These are phyloP conservation scores for Rhynchophorus ferrugineus DNA, from an alignment of 1,140 invertebrate genomes.

Conservation along the genomic window DNA sequence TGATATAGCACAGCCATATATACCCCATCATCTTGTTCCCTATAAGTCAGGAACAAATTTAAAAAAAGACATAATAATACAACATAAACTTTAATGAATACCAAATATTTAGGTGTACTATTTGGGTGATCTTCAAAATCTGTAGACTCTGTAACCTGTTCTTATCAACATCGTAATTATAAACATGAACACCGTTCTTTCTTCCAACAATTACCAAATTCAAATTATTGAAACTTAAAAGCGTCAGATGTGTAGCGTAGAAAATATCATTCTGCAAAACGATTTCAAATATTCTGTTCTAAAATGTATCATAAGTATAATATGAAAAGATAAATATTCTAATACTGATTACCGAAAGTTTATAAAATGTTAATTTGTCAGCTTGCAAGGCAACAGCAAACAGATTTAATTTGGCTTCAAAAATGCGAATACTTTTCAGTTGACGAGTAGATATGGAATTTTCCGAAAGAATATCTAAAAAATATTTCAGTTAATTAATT, in stretches of 20 bases:
- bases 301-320: background rate
- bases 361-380: background rate
- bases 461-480: constrained; percentile 17
- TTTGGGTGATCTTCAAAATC: constrained; percentile 27
- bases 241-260: constrained; percentile 2
- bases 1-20: background rate
- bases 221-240: background rate
- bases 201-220: background rate
- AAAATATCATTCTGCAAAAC: background rate
- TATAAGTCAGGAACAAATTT: too few species aligned
- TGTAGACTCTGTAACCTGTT: constrained; percentile 32
- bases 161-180: constrained; percentile 28
- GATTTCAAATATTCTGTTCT: background rate
- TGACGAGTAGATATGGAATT: constrained; percentile 11
- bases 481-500: too few species aligned
- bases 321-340: background rate
- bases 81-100: too few species aligned
- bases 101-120: constrained; percentile 34
- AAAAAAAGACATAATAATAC: too few species aligned
- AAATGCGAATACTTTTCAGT: constrained; percentile 22
- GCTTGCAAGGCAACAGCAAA: constrained; percentile 20
- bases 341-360: too few species aligned
- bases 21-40: background rate
- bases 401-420: constrained; percentile 20
- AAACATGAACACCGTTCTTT: constrained; percentile 18